Evolutionary conservation across 2,113 vertebrate genomes (phyloP).

Genomic region (Tetrao urogallus): DNA sequence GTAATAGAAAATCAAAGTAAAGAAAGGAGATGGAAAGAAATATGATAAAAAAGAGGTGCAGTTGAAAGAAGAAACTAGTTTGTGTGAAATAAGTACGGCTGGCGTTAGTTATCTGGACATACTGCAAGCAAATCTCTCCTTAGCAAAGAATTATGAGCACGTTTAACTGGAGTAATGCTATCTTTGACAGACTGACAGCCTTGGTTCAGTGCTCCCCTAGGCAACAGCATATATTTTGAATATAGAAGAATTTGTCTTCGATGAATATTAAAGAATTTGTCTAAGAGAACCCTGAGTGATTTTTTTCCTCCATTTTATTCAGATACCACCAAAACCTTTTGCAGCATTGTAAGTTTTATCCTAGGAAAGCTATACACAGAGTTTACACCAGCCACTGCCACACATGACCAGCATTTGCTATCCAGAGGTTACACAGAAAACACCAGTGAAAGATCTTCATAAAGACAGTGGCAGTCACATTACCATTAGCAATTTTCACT

Average conservation of each 20-base stretch:
- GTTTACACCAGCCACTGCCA: neutral
- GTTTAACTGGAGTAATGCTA: neutral
- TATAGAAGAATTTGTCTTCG: neutral
- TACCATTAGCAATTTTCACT: neutral
- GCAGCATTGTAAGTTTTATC: neutral
- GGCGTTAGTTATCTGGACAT: neutral
- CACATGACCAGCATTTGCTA: neutral
- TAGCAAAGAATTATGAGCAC: neutral
- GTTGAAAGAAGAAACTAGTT: neutral
- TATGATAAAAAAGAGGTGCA: fast-evolving
- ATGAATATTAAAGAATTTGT: neutral
- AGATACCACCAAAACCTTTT: neutral
- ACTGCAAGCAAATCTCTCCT: neutral
- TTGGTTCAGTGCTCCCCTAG: neutral
- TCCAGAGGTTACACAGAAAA: neutral
- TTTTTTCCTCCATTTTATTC: neutral
- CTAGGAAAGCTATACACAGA: neutral
- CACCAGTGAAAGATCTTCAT: neutral
- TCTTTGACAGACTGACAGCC: neutral
- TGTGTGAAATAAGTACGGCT: neutral
- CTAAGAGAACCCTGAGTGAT: neutral
- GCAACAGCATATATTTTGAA: neutral
- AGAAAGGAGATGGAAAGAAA: neutral
- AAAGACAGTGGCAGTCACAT: neutral
- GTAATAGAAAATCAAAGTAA: neutral